Evolutionary conservation across 2,888 invertebrate species (phyloP).

Genomic region (Iphiclides podalirius): DNA sequence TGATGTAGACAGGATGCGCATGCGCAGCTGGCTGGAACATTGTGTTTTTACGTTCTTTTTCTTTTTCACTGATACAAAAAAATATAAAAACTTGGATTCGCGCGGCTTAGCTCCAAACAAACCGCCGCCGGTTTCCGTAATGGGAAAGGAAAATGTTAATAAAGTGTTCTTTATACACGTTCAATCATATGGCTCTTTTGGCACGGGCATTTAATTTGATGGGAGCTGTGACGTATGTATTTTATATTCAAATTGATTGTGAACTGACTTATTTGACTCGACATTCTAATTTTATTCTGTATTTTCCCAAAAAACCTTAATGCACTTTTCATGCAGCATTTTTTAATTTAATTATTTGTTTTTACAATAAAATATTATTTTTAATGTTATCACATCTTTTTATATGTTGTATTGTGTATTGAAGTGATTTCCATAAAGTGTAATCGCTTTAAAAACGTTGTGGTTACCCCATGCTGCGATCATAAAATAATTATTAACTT

Average conservation of each 20-base stretch:
- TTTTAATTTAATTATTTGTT: background rate
- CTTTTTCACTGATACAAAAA: slow-evolving; percentile 58
- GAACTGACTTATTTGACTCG: slow-evolving; percentile 35
- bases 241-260: slow-evolving; percentile 43
- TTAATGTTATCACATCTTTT: too few relatives aligned
- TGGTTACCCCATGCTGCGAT: too few relatives aligned
- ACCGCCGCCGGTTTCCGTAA: slow-evolving; percentile 63
- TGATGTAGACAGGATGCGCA: slow-evolving; percentile 75
- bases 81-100: slow-evolving; percentile 58
- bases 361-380: too few relatives aligned
- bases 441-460: too few relatives aligned
- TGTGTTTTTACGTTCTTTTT: slow-evolving; percentile 56
- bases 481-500: too few relatives aligned
- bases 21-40: slow-evolving; percentile 76
- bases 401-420: too few relatives aligned
- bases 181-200: slow-evolving; percentile 50
- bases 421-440: too few relatives aligned
- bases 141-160: slow-evolving; percentile 73
- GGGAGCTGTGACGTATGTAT: slow-evolving; percentile 46
- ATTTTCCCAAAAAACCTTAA: too few relatives aligned
- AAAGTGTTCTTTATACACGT: slow-evolving; percentile 55
- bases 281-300: background rate
- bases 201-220: slow-evolving; percentile 48
- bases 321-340: background rate
- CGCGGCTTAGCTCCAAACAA: slow-evolving; percentile 62